Conservation (phyloP, 2,888 invertebrate species). For the Rotaria socialis region DNA sequence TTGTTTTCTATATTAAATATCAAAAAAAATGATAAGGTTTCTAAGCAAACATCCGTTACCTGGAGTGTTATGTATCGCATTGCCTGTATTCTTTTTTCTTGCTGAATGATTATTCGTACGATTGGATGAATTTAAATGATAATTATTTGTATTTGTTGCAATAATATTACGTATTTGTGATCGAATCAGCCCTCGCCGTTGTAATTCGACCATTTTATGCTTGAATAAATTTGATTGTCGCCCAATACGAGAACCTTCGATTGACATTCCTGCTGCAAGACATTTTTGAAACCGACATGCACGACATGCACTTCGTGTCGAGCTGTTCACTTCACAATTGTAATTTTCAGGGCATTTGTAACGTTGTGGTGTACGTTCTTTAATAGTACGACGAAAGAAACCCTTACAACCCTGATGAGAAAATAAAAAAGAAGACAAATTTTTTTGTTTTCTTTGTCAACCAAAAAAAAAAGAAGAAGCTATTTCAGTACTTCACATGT, state of each 20-base stretch:
- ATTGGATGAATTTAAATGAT: neutral
- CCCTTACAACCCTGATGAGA: constrained; percentile 4
- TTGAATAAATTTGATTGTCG: constrained; percentile 37
- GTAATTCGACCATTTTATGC: constrained; percentile 12
- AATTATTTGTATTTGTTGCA: neutral
- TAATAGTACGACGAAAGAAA: constrained; percentile 31
- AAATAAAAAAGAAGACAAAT: no score
- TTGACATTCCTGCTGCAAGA: constrained; percentile 19
- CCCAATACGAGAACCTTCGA: constrained; percentile 25
- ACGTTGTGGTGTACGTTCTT: constrained; percentile 21
- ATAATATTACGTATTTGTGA: neutral
- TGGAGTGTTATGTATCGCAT: neutral
- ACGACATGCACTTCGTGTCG: constrained; percentile 20
- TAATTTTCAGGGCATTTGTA: constrained; percentile 11
- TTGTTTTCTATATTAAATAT: no score
- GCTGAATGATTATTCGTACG: neutral
- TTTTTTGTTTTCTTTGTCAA: no score
- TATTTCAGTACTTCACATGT: constrained; percentile 46
- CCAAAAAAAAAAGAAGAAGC: no score
- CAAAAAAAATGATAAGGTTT: no score
- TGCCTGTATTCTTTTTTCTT: neutral
- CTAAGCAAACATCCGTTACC: neutral
- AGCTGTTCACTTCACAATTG: neutral
- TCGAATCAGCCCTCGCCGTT: neutral
- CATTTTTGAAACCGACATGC: constrained; percentile 33